phyloP scores from a whole-genome alignment of 2,888 invertebrate genomes.

The Thumatha senex region DNA sequence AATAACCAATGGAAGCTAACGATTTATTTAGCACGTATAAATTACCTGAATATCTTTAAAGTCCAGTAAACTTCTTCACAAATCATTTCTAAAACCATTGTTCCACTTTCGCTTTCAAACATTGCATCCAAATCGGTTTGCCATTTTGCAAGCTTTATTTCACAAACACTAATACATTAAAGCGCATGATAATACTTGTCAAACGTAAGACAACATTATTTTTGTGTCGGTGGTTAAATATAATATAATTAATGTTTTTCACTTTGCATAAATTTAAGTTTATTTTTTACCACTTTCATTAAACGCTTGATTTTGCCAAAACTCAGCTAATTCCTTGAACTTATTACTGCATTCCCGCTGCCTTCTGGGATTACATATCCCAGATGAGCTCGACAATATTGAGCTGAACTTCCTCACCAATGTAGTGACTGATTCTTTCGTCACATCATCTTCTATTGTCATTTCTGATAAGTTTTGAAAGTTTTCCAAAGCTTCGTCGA shows the following conservation, averaged over 20 bases:
- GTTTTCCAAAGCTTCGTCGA: conserved; percentile 69
- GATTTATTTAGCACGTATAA: no score
- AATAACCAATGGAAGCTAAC: no score
- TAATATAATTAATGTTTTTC: no score
- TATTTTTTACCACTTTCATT: not conserved
- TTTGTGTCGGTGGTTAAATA: no score
- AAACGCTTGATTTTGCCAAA: conserved; percentile 25
- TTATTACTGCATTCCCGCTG: conserved; percentile 57
- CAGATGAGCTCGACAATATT: conserved; percentile 53
- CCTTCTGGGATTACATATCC: conserved; percentile 55
- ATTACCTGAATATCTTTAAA: no score
- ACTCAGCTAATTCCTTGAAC: conserved; percentile 68
- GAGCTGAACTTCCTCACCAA: conserved; percentile 66
- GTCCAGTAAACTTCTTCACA: no score
- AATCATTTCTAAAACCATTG: no score
- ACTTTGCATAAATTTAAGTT: not conserved
- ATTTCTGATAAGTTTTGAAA: conserved; percentile 51
- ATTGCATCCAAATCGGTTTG: no score
- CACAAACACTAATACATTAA: no score
- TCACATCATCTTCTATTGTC: conserved; percentile 42
- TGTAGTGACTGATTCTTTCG: conserved; percentile 63
- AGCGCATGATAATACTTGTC: not conserved
- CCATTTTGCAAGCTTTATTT: no score
- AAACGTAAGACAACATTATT: no score
- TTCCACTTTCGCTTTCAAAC: no score